Evolutionary conservation across 2,888 invertebrate species (phyloP), one percentile per base, ranked within the genome.

Genomic region (Perithous albicinctus): DNA sequence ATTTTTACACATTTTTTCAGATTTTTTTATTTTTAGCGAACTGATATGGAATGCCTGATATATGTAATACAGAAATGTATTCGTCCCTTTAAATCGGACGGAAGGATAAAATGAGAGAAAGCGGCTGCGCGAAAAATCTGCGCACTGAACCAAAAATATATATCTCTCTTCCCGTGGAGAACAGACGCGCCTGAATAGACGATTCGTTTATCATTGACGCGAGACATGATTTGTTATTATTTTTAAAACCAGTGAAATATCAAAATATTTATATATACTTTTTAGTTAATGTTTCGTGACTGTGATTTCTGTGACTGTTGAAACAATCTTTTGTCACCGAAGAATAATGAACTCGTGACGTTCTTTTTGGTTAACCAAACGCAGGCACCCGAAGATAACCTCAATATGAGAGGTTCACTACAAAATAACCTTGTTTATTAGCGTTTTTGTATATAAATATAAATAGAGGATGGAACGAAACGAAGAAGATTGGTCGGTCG

Each of bases 401-500:
- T 83, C 80, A 76, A 81, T 75, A 83, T 76, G 78, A 63, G 72
- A 82, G 70, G 59, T 54, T 43, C 41, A 29, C 18, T 32, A 76
- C 23, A 26, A 15, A 70, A 56, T 72, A 67, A 75, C 80, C 38
- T 66, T 26, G 59, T 54, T 41, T n/a, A 35, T 56, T 70, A 75
- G 80, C 76, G 73, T 38, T 59, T 80, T 41, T 56, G 48, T 48
- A 35, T 10, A 64, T 64, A 66, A 83, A 64, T 56, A 77, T 61
- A 41, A n/a, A 51, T 20, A 63, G 29, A 83, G 10, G 72, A 92
- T 92, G 92, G 91, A 91, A 78, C 86, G 86, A 26, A 94, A 93
- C 48, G 91, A 92, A 23, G 95, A 95, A 23, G 94, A 95, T 75
- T 96, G 95, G 95, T 94, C 94, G 51, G 89, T 96, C 26, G 94